These are phyloP conservation scores for Silurus lanzhouensis DNA, from an alignment of 2,797 vertebrate genomes.

Conservation along the genomic window DNA sequence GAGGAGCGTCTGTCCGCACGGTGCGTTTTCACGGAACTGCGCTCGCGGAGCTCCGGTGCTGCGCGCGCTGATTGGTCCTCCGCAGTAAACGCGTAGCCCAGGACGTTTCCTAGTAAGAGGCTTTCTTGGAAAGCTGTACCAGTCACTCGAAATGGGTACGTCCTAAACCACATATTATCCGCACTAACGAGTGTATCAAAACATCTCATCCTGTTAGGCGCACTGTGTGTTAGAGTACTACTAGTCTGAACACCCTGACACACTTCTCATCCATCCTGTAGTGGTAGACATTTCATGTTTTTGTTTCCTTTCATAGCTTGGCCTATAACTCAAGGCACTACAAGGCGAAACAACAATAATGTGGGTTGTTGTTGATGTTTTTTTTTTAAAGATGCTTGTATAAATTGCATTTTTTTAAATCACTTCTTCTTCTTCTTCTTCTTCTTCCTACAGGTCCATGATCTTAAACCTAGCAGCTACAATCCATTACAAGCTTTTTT, in stretches of 20 bases:
- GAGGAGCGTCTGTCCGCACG: conserved; percentile 52
- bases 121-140: conserved; percentile 68
- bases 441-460: neutral
- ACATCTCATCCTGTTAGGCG: neutral
- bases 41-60: conserved; percentile 30
- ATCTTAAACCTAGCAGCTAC: neutral
- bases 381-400: neutral
- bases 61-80: conserved; percentile 41
- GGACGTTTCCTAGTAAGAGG: conserved; percentile 62
- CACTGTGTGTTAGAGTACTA: neutral
- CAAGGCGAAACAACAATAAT: neutral
- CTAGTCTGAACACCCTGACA: neutral
- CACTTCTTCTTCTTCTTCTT: neutral
- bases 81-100: conserved; percentile 57
- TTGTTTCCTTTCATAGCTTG: neutral
- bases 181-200: neutral
- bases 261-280: neutral
- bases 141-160: conserved; percentile 47
- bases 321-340: neutral
- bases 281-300: neutral
- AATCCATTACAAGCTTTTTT: neutral
- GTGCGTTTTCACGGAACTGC: conserved; percentile 53
- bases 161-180: conserved; percentile 6
- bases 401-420: neutral
- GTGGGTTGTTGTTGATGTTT: too few species aligned